These are phyloP conservation scores for Ariolimax columbianus DNA, from an alignment of 2,888 invertebrate species.

Conservation along the genomic window DNA sequence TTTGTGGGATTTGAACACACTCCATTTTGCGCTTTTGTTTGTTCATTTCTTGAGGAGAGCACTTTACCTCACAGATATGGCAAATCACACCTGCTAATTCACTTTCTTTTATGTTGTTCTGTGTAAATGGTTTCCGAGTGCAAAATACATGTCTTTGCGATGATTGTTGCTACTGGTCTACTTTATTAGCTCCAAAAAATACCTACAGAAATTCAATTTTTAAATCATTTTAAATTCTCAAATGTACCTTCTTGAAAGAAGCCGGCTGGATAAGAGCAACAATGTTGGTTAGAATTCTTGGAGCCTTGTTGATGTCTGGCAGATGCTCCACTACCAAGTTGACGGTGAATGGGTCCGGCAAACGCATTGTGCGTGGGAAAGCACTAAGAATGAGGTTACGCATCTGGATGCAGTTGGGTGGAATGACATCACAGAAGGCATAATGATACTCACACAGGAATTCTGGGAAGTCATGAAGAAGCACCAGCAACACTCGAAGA, in stretches of 20 bases:
- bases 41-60: no score
- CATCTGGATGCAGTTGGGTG: constrained; percentile 99
- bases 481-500: constrained; percentile 92
- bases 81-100: no score
- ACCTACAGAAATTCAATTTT: no score
- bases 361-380: constrained; percentile 97
- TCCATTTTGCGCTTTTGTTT: no score
- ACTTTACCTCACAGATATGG: no score
- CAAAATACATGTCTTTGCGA: no score
- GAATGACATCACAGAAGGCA: constrained; percentile 98
- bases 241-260: constrained; percentile 88
- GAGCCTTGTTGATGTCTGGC: constrained; percentile 79
- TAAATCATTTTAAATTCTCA: not conserved
- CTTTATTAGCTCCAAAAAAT: no score
- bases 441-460: constrained; percentile 99
- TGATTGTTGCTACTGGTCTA: no score
- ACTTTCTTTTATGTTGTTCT: no score
- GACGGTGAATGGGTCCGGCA: constrained; percentile 99
- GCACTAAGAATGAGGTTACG: constrained; percentile 98
- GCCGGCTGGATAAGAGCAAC: constrained; percentile 90
- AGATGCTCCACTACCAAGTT: constrained; percentile 86
- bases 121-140: no score
- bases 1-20: no score
- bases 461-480: constrained; percentile 99
- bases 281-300: constrained; percentile 93